Evolutionary conservation across 1,140 invertebrate species (phyloP), one percentile per base, ranked within the genome.

Genomic region (Goniozus legneri): DNA sequence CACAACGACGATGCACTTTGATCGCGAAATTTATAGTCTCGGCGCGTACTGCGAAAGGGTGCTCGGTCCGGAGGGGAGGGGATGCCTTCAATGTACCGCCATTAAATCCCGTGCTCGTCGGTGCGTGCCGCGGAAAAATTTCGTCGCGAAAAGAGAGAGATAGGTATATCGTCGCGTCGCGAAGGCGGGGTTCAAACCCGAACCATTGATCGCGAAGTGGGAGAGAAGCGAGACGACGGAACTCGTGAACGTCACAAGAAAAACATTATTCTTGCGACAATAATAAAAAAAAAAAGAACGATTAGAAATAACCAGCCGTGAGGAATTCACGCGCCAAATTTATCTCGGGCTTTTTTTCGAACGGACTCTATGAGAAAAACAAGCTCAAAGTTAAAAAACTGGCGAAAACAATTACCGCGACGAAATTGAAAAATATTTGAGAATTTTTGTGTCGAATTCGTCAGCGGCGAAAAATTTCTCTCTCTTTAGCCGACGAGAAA

Each of bases 11-110:
- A 57, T 57, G 52, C 47, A 57, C 58, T 62, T 55, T 63, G 59
- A 64, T 64, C 55, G 44, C 16, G 44, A 44, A 64, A 65, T 65
- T 64, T 65, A 64, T 64, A 54, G 60, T n/a, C 58, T 31, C 38
- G 42, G 50, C 50, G 58, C n/a, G n/a, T n/a, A n/a, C n/a, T n/a
- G n/a, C n/a, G n/a, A n/a, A n/a, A n/a, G n/a, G n/a, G n/a, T n/a
- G n/a, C n/a, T n/a, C n/a, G n/a, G n/a, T n/a, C n/a, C n/a, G n/a
- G n/a, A n/a, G n/a, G n/a, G n/a, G n/a, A n/a, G n/a, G n/a, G n/a
- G n/a, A n/a, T n/a, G n/a, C n/a, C n/a, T n/a, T n/a, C 60, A 58
- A 54, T 47, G 58, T 54, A 56, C 58, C 56, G 41, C 55, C 56
- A 63, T 64, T 61, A 63, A 61, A 59, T 58, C 43, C 54, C 21